A percentile compares a stretch with the other conserved stretches of the same genome.
phyloP scores from a whole-genome alignment of 2,888 invertebrate species.

The Sympetrum striolatum region DNA sequence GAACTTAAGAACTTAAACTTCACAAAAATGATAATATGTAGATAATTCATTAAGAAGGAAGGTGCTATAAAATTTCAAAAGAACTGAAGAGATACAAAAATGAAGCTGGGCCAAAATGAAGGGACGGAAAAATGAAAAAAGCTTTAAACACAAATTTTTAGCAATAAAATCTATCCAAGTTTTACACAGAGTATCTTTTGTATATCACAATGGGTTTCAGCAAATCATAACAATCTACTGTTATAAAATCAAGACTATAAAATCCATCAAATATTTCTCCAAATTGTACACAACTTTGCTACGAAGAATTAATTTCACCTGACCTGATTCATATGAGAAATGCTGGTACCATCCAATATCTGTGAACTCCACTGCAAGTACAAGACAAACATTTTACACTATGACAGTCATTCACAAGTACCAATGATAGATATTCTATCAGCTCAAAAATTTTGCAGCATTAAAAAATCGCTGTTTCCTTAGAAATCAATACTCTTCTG shows the following conservation, averaged over 20 bases:
- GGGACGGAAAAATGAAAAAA: not conserved
- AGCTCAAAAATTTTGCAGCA: not conserved
- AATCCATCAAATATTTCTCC: not conserved
- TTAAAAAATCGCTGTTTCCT: not conserved
- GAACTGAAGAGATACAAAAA: not conserved
- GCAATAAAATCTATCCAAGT: not conserved
- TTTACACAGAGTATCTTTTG: not conserved
- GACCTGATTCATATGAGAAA: constrained; percentile 36
- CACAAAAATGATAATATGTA: too few relatives aligned
- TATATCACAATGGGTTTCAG: not conserved
- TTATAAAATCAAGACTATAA: not conserved
- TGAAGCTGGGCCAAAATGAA: not conserved
- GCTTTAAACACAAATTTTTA: not conserved
- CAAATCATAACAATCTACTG: not conserved
- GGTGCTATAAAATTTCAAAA: too few relatives aligned
- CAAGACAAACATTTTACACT: constrained; percentile 23
- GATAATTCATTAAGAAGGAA: too few relatives aligned
- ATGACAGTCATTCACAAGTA: not conserved
- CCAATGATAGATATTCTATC: not conserved
- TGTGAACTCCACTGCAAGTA: constrained; percentile 43
- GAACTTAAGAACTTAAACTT: too few relatives aligned
- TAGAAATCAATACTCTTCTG: not conserved
- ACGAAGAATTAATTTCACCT: constrained; percentile 39
- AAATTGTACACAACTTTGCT: constrained; percentile 30
- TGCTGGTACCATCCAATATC: constrained; percentile 42